Evolutionary conservation across 2,888 invertebrate species (phyloP).

Genomic region (Amorpha juglandis): DNA sequence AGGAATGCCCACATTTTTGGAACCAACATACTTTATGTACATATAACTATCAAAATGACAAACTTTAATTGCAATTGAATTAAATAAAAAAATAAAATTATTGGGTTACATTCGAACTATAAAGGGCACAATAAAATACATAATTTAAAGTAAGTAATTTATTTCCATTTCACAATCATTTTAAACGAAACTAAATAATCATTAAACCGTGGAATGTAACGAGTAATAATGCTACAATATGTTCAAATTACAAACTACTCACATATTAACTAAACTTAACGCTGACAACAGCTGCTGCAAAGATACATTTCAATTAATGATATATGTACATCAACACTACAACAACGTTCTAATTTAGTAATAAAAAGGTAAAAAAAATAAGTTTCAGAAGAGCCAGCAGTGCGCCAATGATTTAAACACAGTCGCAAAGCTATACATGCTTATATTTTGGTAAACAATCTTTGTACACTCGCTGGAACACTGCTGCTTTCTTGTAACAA

Average conservation of each 20-base stretch:
- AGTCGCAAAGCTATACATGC: conserved; percentile 27
- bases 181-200: conserved; percentile 36
- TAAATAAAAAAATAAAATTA: too few species aligned
- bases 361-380: conserved; percentile 51
- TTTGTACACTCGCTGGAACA: conserved; percentile 26
- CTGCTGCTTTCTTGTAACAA: conserved; percentile 46
- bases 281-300: conserved; percentile 51
- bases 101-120: too few species aligned
- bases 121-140: conserved; percentile 9
- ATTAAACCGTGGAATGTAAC: conserved; percentile 65
- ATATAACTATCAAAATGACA: too few species aligned
- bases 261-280: conserved; percentile 41
- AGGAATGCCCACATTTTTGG: too few species aligned
- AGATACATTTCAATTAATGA: conserved; percentile 52
- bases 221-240: conserved; percentile 61
- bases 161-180: conserved; percentile 39
- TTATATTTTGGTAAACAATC: conserved; percentile 25
- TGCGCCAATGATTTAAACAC: conserved; percentile 39
- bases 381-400: conserved; percentile 49
- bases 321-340: conserved; percentile 60
- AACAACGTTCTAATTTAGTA: conserved; percentile 42
- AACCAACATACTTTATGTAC: too few species aligned
- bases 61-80: too few species aligned
- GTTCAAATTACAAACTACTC: conserved; percentile 52
- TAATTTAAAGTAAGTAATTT: conserved; percentile 43